Evolutionary conservation across 2,797 vertebrate species (phyloP), one percentile per base, ranked within the genome.

Genomic region (Carcharodon carcharias): DNA sequence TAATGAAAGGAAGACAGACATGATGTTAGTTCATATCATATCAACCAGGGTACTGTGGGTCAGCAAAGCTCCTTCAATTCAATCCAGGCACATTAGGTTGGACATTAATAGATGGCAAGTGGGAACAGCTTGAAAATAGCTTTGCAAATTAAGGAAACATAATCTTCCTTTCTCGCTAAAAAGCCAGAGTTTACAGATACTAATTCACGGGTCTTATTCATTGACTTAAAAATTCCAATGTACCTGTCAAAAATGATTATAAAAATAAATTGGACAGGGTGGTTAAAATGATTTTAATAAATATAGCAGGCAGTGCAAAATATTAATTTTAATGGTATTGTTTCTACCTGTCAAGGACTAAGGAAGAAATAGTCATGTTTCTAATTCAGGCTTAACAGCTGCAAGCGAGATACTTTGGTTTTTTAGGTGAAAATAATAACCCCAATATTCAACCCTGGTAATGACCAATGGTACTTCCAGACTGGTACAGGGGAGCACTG

Each of bases 1-100:
- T 95, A 95, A 95, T 95, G 45, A 95, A 95, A 69, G 67, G 71
- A 95, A 95, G 93, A 45, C 93, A 50, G 93, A 31, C 8, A 3
- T 50, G 18, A 69, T 95, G 28, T 95, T 73, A 58, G 28, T 95
- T 71, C 50, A 73, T 54, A 14, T 4, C 69, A 73, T 56, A 35
- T 73, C 28, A 95, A 35, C 31, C 45, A 73, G 45, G 16, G 50
- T 2, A 31, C 21, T 35, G 35, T 50, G 67, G 50, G 45, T 73
- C 21, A 94, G n/a, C 61, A 71, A 71, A 73, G 26, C 3, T 73
- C 69, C 69, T 45, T 73, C 50, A 73, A 71, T 73, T 71, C 69
- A 95, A 95, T 65, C 28, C 67, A 73, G 67, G 67, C 54, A 31
- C 50, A 71, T 73, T 73, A 69, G 14, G 63, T 35, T 35, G 12